Evolutionary conservation across 2,113 vertebrate genomes (phyloP).

Genomic region (Phylloscopus whistleri): DNA sequence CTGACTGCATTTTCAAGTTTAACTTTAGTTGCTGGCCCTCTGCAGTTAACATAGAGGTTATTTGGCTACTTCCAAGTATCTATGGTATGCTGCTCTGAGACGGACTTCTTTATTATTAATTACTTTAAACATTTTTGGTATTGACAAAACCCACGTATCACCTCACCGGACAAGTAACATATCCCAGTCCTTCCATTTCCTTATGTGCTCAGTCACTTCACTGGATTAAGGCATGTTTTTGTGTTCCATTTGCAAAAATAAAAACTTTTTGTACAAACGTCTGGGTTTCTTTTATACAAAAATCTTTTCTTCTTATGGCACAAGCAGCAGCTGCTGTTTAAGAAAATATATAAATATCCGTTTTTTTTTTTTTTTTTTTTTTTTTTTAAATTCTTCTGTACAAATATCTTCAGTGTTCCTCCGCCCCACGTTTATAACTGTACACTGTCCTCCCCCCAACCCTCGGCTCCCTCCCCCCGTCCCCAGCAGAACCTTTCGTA

Average conservation of each 20-base stretch:
- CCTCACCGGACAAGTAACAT: slow-evolving; percentile 57
- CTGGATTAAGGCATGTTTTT: slow-evolving; percentile 93
- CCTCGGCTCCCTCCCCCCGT: slow-evolving; percentile 74
- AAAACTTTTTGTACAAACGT: slow-evolving; percentile 89
- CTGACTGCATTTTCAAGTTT: slow-evolving; percentile 60
- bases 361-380: slow-evolving; percentile 63
- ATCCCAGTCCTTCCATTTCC: slow-evolving; percentile 73
- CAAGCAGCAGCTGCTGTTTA: slow-evolving; percentile 91
- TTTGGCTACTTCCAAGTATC: slow-evolving; percentile 68
- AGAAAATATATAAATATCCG: slow-evolving; percentile 99
- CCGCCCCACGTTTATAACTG: slow-evolving; percentile 68
- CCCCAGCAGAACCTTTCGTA: slow-evolving; percentile 76
- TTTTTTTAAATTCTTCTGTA: slow-evolving; percentile 83
- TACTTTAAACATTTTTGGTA: slow-evolving; percentile 85
- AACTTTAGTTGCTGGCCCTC: slow-evolving; percentile 51
- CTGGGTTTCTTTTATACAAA: slow-evolving; percentile 84
- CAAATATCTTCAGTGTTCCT: slow-evolving; percentile 81
- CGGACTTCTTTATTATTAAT: slow-evolving; percentile 32
- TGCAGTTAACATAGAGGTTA: slow-evolving; percentile 58
- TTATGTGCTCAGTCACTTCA: slow-evolving; percentile 75
- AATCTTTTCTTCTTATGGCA: slow-evolving; percentile 80
- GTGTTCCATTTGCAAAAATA: slow-evolving; percentile 87
- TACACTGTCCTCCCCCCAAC: slow-evolving; percentile 70
- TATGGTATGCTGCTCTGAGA: slow-evolving; percentile 70
- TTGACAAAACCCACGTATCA: slow-evolving; percentile 69